Base-by-base conservation (phyloP, 2,113 vertebrate species). In the Hypocryptadius cinnamomeus region DNA sequence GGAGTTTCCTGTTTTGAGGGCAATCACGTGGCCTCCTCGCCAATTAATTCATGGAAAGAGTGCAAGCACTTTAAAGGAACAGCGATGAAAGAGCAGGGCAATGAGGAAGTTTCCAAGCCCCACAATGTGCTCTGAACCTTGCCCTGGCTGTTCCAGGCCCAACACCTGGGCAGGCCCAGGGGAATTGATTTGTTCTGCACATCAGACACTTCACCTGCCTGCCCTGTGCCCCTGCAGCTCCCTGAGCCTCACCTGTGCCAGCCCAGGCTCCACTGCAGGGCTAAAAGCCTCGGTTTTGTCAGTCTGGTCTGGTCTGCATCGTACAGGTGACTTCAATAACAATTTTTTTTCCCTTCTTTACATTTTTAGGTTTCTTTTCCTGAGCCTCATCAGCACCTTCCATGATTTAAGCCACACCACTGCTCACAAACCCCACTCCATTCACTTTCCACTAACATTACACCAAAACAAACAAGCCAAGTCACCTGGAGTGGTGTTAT, bases 251-350 rank as follows among this genome's bases (percentile, higher is more conserved):
- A 12, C 56, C 57, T 59, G 31, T 8, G 33, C 80, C 53, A 23
- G 21, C 23, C 71, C 74, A 45, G 35, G 28, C 77, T 31, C n/a
- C 31, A n/a, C 5, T 15, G 44, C 69, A 37, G 21, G 20, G n/a
- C 50, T 63, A 70, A 50, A 56, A 81, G 20, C 88, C 51, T 35
- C 13, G 1, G 28, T 51, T 68, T 37, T n/a, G 37, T 3, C n/a
- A 91, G 31, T 57, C 90, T 95, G 88, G 16, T 65, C 90, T 95
- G 88, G 23, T 72, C 94, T 95, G 64, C 60, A 78, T 76, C 33
- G n/a, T 10, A 31, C 40, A 28, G 19, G 11, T 35, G 72, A 74
- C 63, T 9, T 8, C 2, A 70, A 1, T 22, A 73, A 44, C 21
- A 19, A 19, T 2, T 14, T n/a, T 12, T 12, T 21, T 9, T 19